Evolutionary conservation across 2,797 vertebrate genomes (phyloP), one percentile per base, ranked within the genome.

Genomic region (Neomorphus geoffroyi): DNA sequence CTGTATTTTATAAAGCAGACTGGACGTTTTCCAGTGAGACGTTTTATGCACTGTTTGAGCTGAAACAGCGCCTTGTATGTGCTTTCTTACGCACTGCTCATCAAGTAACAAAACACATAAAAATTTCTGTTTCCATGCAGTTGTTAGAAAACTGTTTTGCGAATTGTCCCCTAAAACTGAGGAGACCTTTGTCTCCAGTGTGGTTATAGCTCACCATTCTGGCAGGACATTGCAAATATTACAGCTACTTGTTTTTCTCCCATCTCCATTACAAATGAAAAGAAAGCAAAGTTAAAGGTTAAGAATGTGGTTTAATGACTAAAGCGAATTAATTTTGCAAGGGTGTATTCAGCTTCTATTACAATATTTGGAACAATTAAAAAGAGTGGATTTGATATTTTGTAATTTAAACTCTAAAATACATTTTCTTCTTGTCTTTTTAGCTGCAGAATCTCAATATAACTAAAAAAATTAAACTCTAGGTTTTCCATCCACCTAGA

Each of bases 211-310:
- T 91, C 26, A 84, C 61, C 69, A 70, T 88, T 79, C 30, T 91
- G 80, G 66, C 89, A 92, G 73, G 39, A 73, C 28, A 18, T 9
- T 45, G 81, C 53, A 67, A 87, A 73, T 71, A 53, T 74, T 80
- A 61, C 60, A 94, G 62, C 74, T 92, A 58, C 62, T 88, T 88
- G 78, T 61, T 89, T 88, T 86, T 48, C 12, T 88, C 8, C 62
- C 41, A 2, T 84, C 56, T 69, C 51, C 79, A n/a, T 80, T 94
- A 64, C 18, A 56, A 86, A 60, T 70, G 28, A 78, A 91, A 80
- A 93, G 46, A 82, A 89, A 82, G 24, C 24, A 11, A 94, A 86
- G 56, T 62, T 86, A 86, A 84, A 92, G 80, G 58, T 90, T 90
- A 92, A 81, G 87, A 92, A 89, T 88, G 91, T 73, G 53, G 28